phyloP scores from a whole-genome alignment of 2,888 invertebrate species.

The Agrilus mali region DNA sequence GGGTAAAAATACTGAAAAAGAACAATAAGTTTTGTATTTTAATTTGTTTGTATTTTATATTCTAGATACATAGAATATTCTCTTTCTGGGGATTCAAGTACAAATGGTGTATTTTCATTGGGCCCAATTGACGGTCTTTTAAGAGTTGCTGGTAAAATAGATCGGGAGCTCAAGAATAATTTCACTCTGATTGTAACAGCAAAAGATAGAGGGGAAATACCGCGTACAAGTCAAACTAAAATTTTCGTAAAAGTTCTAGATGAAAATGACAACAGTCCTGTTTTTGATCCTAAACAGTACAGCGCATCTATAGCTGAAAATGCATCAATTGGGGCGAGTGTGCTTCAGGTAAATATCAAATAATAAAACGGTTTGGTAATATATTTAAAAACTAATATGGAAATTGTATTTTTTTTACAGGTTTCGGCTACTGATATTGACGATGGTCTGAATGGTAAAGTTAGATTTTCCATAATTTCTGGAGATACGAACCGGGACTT shows the following conservation, averaged over 20 bases:
- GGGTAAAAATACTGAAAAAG: constrained; percentile 31
- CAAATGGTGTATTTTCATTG: constrained; percentile 61
- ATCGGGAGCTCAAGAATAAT: constrained; percentile 65
- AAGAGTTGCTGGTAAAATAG: constrained; percentile 72
- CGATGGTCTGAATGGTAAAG: constrained; percentile 79
- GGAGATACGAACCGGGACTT: constrained; percentile 89
- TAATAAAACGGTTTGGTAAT: no score
- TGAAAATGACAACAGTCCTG: constrained; percentile 82
- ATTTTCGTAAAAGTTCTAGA: constrained; percentile 66
- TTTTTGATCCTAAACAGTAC: constrained; percentile 81
- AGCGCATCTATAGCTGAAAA: constrained; percentile 86
- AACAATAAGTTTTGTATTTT: constrained; percentile 30
- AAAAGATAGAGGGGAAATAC: constrained; percentile 76
- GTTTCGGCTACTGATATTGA: constrained; percentile 83
- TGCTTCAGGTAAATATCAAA: constrained; percentile 53
- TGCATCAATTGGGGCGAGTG: constrained; percentile 84
- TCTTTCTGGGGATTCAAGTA: constrained; percentile 51
- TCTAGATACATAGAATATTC: constrained; percentile 60
- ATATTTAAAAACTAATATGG: no score
- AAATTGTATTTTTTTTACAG: constrained; percentile 32
- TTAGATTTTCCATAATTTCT: constrained; percentile 76
- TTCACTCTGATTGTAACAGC: constrained; percentile 73
- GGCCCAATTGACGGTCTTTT: constrained; percentile 81
- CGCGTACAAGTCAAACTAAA: constrained; percentile 54
- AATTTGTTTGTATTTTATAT: no score